A percentile compares a stretch with the other conserved stretches of the same genome.
Conservation (phyloP, 2,797 vertebrate species). For the Hyperoplus immaculatus region DNA sequence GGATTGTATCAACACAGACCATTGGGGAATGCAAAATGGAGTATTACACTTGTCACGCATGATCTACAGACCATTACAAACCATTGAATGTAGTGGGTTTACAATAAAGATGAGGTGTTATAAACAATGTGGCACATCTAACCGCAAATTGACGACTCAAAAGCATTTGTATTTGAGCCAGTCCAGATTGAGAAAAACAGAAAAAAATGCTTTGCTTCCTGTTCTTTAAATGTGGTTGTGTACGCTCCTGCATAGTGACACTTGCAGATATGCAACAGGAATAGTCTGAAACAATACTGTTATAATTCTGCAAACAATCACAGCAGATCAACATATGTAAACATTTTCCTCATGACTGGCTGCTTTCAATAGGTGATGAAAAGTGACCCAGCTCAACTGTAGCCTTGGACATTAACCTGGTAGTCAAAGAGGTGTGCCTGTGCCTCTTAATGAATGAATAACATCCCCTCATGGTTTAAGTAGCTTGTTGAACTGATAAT, state of each 20-base stretch:
- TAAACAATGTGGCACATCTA: slow-evolving; percentile 9
- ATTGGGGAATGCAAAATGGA: background rate
- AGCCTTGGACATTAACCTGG: background rate
- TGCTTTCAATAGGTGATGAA: background rate
- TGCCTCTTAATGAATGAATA: background rate
- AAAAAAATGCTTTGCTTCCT: background rate
- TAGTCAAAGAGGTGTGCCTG: background rate
- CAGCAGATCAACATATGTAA: background rate
- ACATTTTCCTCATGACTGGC: background rate
- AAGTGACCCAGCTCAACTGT: background rate
- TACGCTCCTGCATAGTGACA: background rate
- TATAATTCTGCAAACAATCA: background rate
- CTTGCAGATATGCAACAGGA: background rate
- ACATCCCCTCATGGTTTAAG: slow-evolving; percentile 1
- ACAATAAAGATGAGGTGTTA: slow-evolving; percentile 19
- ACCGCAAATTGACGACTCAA: too few species aligned
- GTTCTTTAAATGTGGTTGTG: background rate
- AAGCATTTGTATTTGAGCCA: background rate
- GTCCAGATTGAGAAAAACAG: background rate
- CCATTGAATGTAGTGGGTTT: slow-evolving; percentile 27
- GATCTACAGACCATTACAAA: slow-evolving; percentile 22
- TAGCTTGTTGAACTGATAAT: background rate
- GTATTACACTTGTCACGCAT: background rate
- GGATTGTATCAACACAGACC: slow-evolving; percentile 28
- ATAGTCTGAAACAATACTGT: too few species aligned